Conservation (phyloP, 2,113 vertebrate species). For the Asarcornis scutulata region DNA sequence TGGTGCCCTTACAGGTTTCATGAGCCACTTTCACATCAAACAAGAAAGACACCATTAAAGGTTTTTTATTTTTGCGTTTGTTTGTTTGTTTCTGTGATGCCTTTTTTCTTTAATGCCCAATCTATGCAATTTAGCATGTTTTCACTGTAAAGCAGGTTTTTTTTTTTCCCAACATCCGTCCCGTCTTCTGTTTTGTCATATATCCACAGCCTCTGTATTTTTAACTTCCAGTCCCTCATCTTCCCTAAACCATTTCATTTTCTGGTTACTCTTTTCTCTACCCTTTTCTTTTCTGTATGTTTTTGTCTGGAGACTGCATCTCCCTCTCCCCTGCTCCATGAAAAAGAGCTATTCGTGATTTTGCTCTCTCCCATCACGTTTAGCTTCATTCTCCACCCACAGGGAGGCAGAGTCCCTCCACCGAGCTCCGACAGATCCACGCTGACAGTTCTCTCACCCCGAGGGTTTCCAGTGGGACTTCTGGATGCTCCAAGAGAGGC, state of each 20-base stretch:
- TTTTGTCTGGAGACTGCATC: neutral
- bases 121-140: neutral
- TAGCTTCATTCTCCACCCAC: constrained; percentile 6
- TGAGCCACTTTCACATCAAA: neutral
- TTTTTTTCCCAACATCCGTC: neutral
- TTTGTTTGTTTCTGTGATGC: neutral
- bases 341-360: neutral
- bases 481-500: neutral
- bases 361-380: neutral
- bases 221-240: neutral
- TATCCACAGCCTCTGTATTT: neutral
- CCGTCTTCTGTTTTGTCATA: neutral
- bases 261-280: neutral
- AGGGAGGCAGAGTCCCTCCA: constrained; percentile 40
- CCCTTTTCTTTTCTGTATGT: neutral
- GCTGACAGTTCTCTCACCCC: neutral
- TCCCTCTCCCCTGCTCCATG: neutral
- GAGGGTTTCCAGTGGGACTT: neutral
- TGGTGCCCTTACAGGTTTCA: neutral
- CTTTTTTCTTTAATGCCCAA: neutral
- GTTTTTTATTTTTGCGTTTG: too few relatives aligned
- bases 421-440: neutral
- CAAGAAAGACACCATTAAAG: neutral
- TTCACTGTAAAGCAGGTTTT: neutral
- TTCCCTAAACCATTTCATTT: neutral